A percentile compares a stretch with the other conserved stretches of the same genome.
These are phyloP conservation scores for Prietella phreatophila DNA, from an alignment of 2,113 vertebrate genomes.

Conservation along the genomic window DNA sequence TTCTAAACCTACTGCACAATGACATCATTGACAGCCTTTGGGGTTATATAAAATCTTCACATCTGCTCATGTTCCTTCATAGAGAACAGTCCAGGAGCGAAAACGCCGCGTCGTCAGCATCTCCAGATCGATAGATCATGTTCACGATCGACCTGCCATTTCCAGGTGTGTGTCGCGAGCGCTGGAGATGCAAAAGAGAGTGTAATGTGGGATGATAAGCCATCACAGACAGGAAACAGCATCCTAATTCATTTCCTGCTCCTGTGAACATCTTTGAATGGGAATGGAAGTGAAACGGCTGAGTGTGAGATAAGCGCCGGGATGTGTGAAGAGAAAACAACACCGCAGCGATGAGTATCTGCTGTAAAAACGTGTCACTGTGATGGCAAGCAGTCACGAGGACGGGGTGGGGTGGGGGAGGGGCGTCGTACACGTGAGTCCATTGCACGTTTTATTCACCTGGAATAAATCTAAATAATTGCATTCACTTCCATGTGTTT, in stretches of 20 bases:
- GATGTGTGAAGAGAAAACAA: background rate
- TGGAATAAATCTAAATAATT: background rate
- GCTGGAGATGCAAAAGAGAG: background rate
- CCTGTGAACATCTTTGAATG: conserved; percentile 23
- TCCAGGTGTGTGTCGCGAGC: background rate
- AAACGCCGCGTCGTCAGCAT: background rate
- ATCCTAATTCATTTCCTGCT: conserved; percentile 45
- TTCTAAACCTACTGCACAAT: background rate
- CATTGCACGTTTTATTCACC: background rate
- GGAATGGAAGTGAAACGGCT: conserved; percentile 37
- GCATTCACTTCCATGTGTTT: background rate
- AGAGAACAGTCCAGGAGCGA: background rate
- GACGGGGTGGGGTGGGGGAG: background rate
- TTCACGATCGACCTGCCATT: background rate
- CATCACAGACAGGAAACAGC: conserved; percentile 20
- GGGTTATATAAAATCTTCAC: background rate
- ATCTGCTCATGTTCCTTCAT: background rate
- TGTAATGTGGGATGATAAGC: conserved; percentile 27
- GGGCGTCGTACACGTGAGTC: background rate
- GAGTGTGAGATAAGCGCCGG: conserved; percentile 39
- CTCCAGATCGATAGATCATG: background rate
- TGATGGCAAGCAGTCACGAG: background rate
- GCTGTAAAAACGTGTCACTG: background rate
- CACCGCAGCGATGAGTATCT: background rate
- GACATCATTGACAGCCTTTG: too few species aligned